phyloP scores from a whole-genome alignment of 2,888 invertebrate species.

The Dryocosmus kuriphilus region DNA sequence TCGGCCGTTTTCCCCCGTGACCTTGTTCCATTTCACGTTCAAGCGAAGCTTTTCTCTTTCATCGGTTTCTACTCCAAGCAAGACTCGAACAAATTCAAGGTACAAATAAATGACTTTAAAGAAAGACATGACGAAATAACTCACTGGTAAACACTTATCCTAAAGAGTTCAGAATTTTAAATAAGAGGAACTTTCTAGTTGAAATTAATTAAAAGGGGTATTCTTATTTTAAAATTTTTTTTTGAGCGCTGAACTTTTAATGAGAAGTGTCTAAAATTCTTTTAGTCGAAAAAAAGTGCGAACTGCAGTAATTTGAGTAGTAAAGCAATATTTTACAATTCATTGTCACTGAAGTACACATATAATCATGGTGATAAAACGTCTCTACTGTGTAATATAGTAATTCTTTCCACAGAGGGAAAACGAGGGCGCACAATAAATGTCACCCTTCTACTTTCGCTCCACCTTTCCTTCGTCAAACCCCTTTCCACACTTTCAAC shows the following conservation, averaged over 20 bases:
- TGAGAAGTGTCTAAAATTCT: neutral
- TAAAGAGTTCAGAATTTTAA: neutral
- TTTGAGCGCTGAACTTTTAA: neutral
- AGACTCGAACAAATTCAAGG: conserved; percentile 4
- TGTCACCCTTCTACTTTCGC: neutral
- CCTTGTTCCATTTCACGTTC: conserved; percentile 31
- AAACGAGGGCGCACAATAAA: conserved; percentile 1
- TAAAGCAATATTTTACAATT: neutral
- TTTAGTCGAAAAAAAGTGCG: neutral
- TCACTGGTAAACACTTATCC: conserved; percentile 11
- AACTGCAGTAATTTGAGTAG: neutral
- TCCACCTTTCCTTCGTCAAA: neutral
- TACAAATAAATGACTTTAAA: conserved; percentile 16
- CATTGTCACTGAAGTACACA: neutral
- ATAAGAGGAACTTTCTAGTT: conserved; percentile 2
- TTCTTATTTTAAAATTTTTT: neutral
- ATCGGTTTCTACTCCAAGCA: neutral
- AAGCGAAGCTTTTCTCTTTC: conserved; percentile 4
- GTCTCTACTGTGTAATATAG: neutral
- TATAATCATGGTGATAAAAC: neutral
- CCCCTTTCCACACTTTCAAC: conserved; percentile 5
- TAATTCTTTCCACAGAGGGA: neutral
- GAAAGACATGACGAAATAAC: conserved; percentile 7
- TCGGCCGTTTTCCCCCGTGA: conserved; percentile 24
- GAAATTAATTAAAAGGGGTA: neutral